Evolutionary conservation across 2,113 vertebrate genomes (phyloP).

Genomic region (Alligator mississippiensis): DNA sequence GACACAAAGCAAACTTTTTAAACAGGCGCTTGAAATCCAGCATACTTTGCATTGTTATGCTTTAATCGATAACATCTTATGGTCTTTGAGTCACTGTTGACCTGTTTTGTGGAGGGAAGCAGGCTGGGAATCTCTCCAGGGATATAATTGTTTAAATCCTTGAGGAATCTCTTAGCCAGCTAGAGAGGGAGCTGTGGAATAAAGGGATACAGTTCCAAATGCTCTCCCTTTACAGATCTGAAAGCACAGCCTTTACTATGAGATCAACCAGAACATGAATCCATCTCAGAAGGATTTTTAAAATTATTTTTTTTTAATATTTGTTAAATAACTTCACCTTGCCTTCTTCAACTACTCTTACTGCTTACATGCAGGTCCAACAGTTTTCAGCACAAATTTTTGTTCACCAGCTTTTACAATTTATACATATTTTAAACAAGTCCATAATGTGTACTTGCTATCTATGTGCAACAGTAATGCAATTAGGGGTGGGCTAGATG

Average conservation of each 20-base stretch:
- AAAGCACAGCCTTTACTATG: not conserved
- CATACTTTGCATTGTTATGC: not conserved
- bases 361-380: not conserved
- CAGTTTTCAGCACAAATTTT: not conserved
- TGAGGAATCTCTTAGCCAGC: slow-evolving; percentile 2
- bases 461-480: too few species aligned
- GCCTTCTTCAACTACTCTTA: not conserved
- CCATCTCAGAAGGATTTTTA: not conserved
- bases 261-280: not conserved
- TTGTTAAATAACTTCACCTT: not conserved
- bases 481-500: too few species aligned
- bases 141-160: slow-evolving; percentile 35
- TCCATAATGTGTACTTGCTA: too few species aligned
- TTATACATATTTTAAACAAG: too few species aligned
- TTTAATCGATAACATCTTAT: slow-evolving; percentile 39
- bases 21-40: not conserved
- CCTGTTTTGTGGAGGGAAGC: slow-evolving; percentile 11
- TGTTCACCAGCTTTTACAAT: not conserved
- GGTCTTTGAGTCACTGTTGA: not conserved
- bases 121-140: slow-evolving; percentile 37
- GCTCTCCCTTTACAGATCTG: not conserved
- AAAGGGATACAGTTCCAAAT: not conserved
- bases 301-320: not conserved
- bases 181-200: not conserved
- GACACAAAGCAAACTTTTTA: not conserved